Evolutionary conservation across 2,797 vertebrate species (phyloP).

Genomic region (Podarcis siculus): DNA sequence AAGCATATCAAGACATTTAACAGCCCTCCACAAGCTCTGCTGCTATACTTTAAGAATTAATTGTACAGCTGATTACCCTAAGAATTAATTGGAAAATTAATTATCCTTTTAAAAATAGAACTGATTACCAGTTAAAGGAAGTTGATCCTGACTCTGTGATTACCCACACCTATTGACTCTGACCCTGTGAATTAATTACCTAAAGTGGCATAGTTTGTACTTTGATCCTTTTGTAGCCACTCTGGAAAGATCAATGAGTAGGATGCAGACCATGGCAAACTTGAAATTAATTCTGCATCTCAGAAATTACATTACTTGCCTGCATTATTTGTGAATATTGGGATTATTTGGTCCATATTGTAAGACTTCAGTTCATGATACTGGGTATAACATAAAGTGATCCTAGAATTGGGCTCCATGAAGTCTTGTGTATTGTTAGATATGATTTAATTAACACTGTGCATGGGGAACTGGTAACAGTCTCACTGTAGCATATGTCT

Average conservation of each 20-base stretch:
- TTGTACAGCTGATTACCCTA: too few relatives aligned
- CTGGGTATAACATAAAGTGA: neutral
- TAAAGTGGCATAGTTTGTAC: neutral
- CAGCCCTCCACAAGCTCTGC: too few relatives aligned
- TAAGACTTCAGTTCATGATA: neutral
- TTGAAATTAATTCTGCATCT: neutral
- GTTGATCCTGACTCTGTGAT: too few relatives aligned
- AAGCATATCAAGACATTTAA: too few relatives aligned
- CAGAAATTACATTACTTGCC: neutral
- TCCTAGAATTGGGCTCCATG: neutral
- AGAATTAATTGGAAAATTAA: too few relatives aligned
- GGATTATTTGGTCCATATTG: neutral
- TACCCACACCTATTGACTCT: too few relatives aligned
- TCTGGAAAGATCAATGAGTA: neutral
- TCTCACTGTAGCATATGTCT: neutral
- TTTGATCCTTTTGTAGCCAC: neutral
- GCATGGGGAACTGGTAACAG: neutral
- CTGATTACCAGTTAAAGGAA: too few relatives aligned
- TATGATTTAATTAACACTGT: neutral
- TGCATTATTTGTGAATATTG: neutral
- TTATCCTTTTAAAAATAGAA: too few relatives aligned
- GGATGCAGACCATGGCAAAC: neutral
- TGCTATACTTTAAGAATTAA: too few relatives aligned
- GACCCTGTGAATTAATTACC: too few relatives aligned
- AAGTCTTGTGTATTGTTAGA: neutral